Percentiles rank a stretch among this genome's conserved stretches.
Conservation (phyloP, 2,888 invertebrate species). For the Erpobdella octoculata region DNA sequence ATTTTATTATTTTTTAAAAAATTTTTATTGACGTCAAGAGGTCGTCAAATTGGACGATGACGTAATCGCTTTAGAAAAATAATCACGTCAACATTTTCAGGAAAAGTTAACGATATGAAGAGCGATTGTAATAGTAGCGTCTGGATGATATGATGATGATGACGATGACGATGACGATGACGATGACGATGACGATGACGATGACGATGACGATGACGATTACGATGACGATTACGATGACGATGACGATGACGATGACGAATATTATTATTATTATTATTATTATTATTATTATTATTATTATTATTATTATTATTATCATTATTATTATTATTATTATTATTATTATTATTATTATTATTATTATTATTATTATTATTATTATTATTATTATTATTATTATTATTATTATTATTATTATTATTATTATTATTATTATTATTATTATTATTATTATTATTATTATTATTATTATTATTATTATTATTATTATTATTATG, state of each 20-base stretch:
- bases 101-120: too few relatives aligned
- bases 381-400: not conserved
- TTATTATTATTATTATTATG: not conserved
- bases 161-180: conserved; percentile 25
- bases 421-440: not conserved
- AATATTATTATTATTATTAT: not conserved
- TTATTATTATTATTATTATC: not conserved
- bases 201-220: conserved; percentile 25
- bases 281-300: not conserved
- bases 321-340: not conserved
- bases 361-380: not conserved
- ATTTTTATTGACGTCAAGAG: too few relatives aligned
- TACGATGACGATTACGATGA: conserved; percentile 24
- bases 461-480: not conserved
- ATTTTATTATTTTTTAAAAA: too few relatives aligned
- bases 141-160: conserved; percentile 20
- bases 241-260: not conserved
- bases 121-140: too few relatives aligned
- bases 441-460: not conserved
- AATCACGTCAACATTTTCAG: too few relatives aligned
- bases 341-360: not conserved
- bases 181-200: conserved; percentile 24
- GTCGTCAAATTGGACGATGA: too few relatives aligned
- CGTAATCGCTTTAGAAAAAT: too few relatives aligned
- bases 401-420: not conserved